phyloP scores from a whole-genome alignment of 2,113 vertebrate species.

The Rattus rattus region DNA sequence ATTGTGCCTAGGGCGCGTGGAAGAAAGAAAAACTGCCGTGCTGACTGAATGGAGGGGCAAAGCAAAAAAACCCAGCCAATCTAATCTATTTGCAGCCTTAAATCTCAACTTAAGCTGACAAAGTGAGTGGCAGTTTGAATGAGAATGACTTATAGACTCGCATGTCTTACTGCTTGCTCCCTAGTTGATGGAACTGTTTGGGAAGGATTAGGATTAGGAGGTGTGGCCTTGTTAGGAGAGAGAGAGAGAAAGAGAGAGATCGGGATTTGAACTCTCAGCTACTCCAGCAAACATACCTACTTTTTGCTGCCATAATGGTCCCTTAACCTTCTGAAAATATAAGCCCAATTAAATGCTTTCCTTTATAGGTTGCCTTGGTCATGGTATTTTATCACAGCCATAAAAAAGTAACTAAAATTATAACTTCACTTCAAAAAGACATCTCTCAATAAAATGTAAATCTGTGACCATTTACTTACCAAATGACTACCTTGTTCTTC shows the following conservation, averaged over 20 bases:
- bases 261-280: neutral
- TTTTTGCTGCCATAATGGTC: neutral
- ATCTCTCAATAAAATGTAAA: slow-evolving; percentile 40
- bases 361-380: neutral
- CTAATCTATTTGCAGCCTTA: slow-evolving; percentile 3
- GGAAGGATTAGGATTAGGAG: neutral
- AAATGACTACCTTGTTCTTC: neutral
- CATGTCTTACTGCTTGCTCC: neutral
- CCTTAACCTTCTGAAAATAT: neutral
- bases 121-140: neutral
- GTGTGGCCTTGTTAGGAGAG: neutral
- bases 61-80: slow-evolving; percentile 31
- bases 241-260: neutral
- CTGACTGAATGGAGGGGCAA: neutral
- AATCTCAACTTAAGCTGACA: neutral
- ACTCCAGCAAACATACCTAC: neutral
- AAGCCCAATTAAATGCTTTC: neutral
- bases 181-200: neutral
- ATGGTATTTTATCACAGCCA: neutral
- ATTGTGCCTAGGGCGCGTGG: neutral
- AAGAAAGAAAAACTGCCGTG: neutral
- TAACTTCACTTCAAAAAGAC: slow-evolving; percentile 34
- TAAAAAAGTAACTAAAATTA: neutral
- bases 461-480: neutral
- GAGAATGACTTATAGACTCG: neutral